Percentiles rank a stretch among this genome's conserved stretches.
Evolutionary conservation across 2,888 invertebrate genomes (phyloP).

Genomic region (Nowickia ferox): DNA sequence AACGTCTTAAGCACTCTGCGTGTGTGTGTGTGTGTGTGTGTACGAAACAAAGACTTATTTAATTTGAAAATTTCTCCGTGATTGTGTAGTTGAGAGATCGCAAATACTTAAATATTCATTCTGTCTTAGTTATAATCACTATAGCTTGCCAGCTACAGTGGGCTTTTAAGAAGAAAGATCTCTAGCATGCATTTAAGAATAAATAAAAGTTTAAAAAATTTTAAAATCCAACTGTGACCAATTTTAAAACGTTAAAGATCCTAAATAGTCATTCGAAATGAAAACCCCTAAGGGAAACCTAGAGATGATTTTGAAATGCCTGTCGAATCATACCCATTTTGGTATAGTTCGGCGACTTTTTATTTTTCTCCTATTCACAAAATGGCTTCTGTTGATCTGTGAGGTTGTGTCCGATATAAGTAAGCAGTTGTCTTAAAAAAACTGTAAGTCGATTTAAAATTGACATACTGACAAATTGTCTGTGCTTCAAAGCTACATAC

Average conservation of each 20-base stretch:
- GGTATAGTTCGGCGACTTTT: too few species aligned
- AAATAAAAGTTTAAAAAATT: background rate
- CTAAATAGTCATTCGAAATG: background rate
- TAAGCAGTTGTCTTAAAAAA: too few species aligned
- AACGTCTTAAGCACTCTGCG: background rate
- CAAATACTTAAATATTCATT: slow-evolving; percentile 65
- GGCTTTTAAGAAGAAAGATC: slow-evolving; percentile 19
- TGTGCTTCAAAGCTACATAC: too few species aligned
- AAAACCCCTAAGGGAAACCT: background rate
- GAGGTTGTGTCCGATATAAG: too few species aligned
- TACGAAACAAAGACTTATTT: slow-evolving; percentile 35
- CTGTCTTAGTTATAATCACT: slow-evolving; percentile 72
- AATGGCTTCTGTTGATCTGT: too few species aligned
- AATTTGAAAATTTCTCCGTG: slow-evolving; percentile 37
- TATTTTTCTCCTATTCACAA: too few species aligned
- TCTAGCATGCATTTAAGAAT: background rate
- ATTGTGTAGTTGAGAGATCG: slow-evolving; percentile 59
- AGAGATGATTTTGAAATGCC: too few species aligned
- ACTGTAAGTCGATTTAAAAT: too few species aligned
- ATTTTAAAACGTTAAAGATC: too few species aligned
- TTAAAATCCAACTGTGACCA: too few species aligned
- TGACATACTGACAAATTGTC: too few species aligned
- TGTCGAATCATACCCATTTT: too few species aligned
- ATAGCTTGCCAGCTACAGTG: slow-evolving; percentile 75
- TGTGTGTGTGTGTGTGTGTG: slow-evolving; percentile 15